Base-by-base conservation (phyloP, 2,888 invertebrate genomes). In the Clunio marinus region DNA sequence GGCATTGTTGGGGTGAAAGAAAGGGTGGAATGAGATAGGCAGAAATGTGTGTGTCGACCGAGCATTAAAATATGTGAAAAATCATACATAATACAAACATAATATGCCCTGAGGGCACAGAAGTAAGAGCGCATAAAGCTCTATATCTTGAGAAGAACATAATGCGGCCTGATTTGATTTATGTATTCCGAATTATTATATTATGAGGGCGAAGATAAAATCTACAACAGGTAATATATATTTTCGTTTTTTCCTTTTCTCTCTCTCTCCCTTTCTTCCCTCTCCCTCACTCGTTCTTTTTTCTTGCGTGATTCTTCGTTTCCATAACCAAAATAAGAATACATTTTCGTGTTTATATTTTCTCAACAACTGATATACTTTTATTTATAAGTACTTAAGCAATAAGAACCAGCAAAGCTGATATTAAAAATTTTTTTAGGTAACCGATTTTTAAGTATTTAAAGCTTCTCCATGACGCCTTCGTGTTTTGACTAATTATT, bases 141-240 rank as follows among this genome's bases (percentile, higher is more conserved):
- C n/a, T n/a, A n/a, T n/a, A n/a, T n/a, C n/a, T n/a, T n/a, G n/a
- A n/a, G 22, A 22, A 51, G 22, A 46, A 65, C 46, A 65, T 65
- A 22, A 65, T 46, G 46, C 63, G 46, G 46, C 63, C 63, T 65
- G 63, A 65, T 65, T 65, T 65, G 63, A 65, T 65, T 65, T 65
- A 65, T 65, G 63, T 46, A 22, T 65, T 65, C 45, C 28, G 63
- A 65, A 65, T 65, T 46, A 46, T 65, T 46, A 46, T 45, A 65
- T 45, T 45, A 65, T 37, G 46, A 65, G 45, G 46, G 4, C 27
- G 41, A 62, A 46, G 63, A 65, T 65, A 65, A 65, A 65, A 65
- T 65, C 63, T 65, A 65, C 51, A 51, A 51, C 63, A 65, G 63
- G 63, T 65, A 65, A 65, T 65, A 65, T 65, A n/a, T 22, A 51